Base-by-base conservation (phyloP, 2,113 vertebrate genomes). In the Theristicus caerulescens region DNA sequence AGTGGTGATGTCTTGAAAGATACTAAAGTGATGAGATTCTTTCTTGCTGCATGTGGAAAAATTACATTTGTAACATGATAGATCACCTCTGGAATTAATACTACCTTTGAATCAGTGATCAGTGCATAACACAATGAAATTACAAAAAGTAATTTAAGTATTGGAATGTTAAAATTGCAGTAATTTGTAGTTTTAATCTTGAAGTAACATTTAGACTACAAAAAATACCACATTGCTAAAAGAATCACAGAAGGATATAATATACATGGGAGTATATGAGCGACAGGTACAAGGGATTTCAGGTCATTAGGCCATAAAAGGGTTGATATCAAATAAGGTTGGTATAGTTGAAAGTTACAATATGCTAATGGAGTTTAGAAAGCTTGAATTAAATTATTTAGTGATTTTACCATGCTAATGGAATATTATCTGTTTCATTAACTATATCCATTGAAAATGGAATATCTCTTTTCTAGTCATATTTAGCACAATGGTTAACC, bases 321-420 rank as follows among this genome's bases (percentile, higher is more conserved):
- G 10, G 32, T 66, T 92, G 67, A 36, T 90, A 55, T 5, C 22
- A 72, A 54, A 72, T 72, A 67, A 65, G 18, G 10, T 22, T 86
- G 47, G 27, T 90, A 29, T 34, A 32, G 14, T 32, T 89, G 78
- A 74, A 88, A 93, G 18, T 76, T 82, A 49, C 34, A 57, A 22
- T 62, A 72, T 66, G 25, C 32, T 85, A 69, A 87, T 67, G 70
- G 57, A 32, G 42, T 85, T 94, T 74, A 62, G 51, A 73, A 90
- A 90, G 54, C 54, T 73, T 83, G 27, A 76, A 49, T 52, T 85
- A 22, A 90, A 76, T 95, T 90, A 83, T 88, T 92, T 82, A 61
- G 32, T 57, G 58, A 77, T 49, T 81, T 93, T 57, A 52, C 52
- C 49, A 21, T 65, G 54, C 13, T 92, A 54, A 16, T 59, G 31